Evolutionary conservation across 2,888 invertebrate species (phyloP).

Genomic region (Brachypalpus laphriformis): DNA sequence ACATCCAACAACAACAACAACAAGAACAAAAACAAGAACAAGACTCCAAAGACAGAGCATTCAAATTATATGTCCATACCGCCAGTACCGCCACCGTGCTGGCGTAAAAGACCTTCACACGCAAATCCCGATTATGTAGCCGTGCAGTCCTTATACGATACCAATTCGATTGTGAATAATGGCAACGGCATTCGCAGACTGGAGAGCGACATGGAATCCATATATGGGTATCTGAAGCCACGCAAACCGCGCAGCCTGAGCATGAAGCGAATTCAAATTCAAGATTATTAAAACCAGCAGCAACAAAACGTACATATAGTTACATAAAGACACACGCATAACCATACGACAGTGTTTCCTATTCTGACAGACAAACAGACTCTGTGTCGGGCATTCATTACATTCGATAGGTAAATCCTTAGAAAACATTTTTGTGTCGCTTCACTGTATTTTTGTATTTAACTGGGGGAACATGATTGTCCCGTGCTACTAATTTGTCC

Average conservation of each 20-base stretch:
- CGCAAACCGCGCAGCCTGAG: constrained; percentile 82
- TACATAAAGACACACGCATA: constrained; percentile 34
- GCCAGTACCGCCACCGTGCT: constrained; percentile 78
- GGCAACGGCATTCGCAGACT: constrained; percentile 75
- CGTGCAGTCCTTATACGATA: constrained; percentile 68
- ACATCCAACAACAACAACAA: constrained; percentile 53
- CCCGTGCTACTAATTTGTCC: constrained; percentile 29
- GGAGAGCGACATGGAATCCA: constrained; percentile 82
- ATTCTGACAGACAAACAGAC: constrained; percentile 57
- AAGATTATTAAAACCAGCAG: constrained; percentile 78
- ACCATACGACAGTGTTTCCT: constrained; percentile 34
- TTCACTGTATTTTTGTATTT: constrained; percentile 22
- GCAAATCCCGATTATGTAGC: constrained; percentile 64
- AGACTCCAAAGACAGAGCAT: constrained; percentile 25
- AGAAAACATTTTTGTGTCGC: constrained; percentile 39
- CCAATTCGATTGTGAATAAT: constrained; percentile 69
- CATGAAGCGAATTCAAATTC: constrained; percentile 82
- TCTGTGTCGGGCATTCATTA: constrained; percentile 59
- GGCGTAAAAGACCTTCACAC: constrained; percentile 76
- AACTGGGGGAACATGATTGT: constrained; percentile 4
- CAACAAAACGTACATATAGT: constrained; percentile 18
- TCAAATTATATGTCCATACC: constrained; percentile 74
- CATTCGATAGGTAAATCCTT: constrained; percentile 70
- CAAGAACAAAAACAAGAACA: constrained; percentile 15
- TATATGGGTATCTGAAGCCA: constrained; percentile 82